Evolutionary conservation across 2,113 vertebrate species (phyloP), one percentile per base, ranked within the genome.

Genomic region (Callipepla squamata): DNA sequence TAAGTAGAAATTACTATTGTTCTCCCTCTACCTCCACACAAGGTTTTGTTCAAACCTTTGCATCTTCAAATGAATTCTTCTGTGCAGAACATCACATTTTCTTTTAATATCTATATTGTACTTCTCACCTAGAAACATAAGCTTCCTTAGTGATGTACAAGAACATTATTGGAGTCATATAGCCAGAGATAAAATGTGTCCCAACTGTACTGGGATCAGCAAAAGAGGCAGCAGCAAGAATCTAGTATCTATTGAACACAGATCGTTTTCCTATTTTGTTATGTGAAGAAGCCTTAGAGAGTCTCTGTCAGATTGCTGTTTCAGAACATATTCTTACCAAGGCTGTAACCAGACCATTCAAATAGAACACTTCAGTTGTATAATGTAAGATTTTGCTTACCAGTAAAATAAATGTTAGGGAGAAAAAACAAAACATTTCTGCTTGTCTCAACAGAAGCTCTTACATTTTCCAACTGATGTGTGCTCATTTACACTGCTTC

Each of bases 91-190:
- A 42, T 15, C 45, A 91, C 73, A 15, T 9, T 85, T 95, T 66
- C 66, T 86, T 19, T 40, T 95, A 70, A 92, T 18, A 78, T 6
- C 38, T 86, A 42, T 63, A 32, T 30, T 79, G n/a, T 65, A 23
- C 72, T 92, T 92, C 69, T 38, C 8, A 22, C 34, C 63, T 55
- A 63, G 65, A 57, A 86, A 92, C 47, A 11, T 21, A 90, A 67
- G 38, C 7, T 63, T 83, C 21, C 44, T 92, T 72, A 75, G 57
- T 74, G 73, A 55, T 61, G 55, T 80, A 53, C 0, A 3, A 84
- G 38, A 80, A 50, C 66, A 92, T 63, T 83, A 36, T 19, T 55
- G 9, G 57, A 85, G 38, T 78, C 73, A 78, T 92, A 89, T 92
- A 94, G 7, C 12, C 83, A 80, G 63, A 86, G 65, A 55, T 75